Base-by-base conservation (phyloP, 2,797 vertebrate species). In the Amblyraja radiata region DNA sequence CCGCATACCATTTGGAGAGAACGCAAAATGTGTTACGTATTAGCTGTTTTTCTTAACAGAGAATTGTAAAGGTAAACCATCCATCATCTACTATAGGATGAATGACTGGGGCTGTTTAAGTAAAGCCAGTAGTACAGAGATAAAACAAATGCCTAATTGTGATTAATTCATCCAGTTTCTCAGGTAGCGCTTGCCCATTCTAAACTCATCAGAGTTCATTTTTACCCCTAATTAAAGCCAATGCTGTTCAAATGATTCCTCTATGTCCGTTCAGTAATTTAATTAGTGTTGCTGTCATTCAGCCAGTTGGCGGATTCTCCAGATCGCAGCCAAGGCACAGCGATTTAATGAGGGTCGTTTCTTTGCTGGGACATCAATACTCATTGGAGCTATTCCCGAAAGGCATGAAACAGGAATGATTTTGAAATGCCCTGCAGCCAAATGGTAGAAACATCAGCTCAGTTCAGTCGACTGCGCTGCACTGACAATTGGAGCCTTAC, bases 231-330 rank as follows among this genome's bases (percentile, higher is more conserved):
- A 92, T 92, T 92, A 92, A 92, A 92, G 36, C 36, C 71, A 54
- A 71, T 58, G 23, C 90, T 54, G 71, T 92, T 92, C 73, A 92
- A 92, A 76, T 71, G 46, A 92, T 63, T 92, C 16, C 54, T 76
- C 90, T 92, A 32, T 23, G 28, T 46, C 71, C 71, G 23, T 88
- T 88, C 68, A 92, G 71, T 92, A 92, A 92, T 92, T 92, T 92
- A 92, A 92, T 92, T 92, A 92, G 90, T 39, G 36, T 76, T 58
- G 90, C 90, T 92, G 90, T 92, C 90, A 92, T 54, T 92, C 71
- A 76, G 90, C 71, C 61, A 88, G 84, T 88, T 88, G 61, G n/a
- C 71, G 54, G 21, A 76, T 71, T 46, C 68, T 74, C 90, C 90
- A 74, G 90, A 74, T 92, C 90, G 25, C 36, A 74, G 71, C 39